phyloP scores from a whole-genome alignment of 2,113 vertebrate genomes.

The Ondatra zibethicus region DNA sequence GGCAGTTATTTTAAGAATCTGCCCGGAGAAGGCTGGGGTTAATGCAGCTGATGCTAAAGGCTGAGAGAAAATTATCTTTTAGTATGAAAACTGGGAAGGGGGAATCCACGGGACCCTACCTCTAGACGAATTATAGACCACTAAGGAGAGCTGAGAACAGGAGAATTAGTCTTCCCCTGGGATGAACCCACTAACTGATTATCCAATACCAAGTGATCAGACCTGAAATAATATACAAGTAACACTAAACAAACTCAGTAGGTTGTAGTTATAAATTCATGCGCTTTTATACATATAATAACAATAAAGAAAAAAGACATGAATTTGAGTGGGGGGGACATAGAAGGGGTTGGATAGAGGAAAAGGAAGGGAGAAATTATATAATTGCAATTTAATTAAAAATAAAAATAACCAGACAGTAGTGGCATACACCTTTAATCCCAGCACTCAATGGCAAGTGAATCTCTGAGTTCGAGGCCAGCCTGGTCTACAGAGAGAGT shows the following conservation, averaged over 20 bases:
- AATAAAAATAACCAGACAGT: not conserved
- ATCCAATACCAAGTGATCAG: not conserved
- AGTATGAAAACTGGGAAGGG: not conserved
- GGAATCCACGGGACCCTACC: not conserved
- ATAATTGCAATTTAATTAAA: not conserved
- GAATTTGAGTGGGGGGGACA: not conserved
- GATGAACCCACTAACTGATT: not conserved
- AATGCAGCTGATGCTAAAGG: constrained; percentile 9
- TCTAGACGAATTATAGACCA: not conserved
- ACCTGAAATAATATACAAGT: not conserved
- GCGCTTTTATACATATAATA: not conserved
- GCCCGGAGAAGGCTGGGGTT: constrained; percentile 23
- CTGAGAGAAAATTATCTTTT: constrained; percentile 12
- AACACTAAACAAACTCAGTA: not conserved
- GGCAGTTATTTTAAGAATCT: constrained; percentile 86
- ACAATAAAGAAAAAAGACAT: not conserved
- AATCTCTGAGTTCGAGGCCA: not conserved
- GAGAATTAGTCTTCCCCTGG: not conserved
- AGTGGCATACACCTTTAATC: not conserved
- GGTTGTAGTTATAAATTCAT: not conserved
- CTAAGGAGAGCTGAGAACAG: not conserved
- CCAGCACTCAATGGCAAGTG: not conserved
- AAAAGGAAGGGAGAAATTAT: not conserved
- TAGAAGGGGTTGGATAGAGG: not conserved
- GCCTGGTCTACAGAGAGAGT: not conserved